phyloP scores from a whole-genome alignment of 2,888 invertebrate species.

The Drosophila atripex region DNA sequence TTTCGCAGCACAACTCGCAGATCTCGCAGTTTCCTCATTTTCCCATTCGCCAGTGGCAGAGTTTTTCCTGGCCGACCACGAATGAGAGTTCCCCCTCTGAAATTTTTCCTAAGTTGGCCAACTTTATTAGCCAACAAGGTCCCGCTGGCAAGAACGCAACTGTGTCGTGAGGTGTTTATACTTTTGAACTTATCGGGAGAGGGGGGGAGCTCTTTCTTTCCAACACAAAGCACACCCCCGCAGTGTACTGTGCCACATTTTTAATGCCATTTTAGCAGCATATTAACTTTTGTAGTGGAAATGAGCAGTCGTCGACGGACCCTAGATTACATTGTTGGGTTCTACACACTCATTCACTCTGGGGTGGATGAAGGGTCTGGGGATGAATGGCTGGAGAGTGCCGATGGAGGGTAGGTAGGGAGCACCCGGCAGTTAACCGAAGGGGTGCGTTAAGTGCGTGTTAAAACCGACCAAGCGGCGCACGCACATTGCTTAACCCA shows the following conservation, averaged over 20 bases:
- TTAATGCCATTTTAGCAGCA: constrained; percentile 79
- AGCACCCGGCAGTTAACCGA: background rate
- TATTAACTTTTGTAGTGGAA: constrained; percentile 77
- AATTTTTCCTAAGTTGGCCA: constrained; percentile 51
- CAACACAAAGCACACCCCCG: constrained; percentile 4
- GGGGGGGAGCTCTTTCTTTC: constrained; percentile 35
- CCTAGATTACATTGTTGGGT: constrained; percentile 64
- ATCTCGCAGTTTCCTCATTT: constrained; percentile 21
- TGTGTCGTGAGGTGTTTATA: constrained; percentile 73
- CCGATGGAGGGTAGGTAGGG: background rate
- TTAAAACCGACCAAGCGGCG: constrained; percentile 63
- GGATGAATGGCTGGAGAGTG: too few relatives aligned
- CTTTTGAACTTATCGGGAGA: constrained; percentile 65
- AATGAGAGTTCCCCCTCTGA: background rate
- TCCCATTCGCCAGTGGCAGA: constrained; percentile 51
- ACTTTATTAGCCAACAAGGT: constrained; percentile 62
- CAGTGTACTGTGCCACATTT: constrained; percentile 30
- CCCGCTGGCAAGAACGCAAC: constrained; percentile 56
- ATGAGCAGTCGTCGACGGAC: constrained; percentile 62
- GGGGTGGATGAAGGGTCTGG: background rate
- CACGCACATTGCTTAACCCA: constrained; percentile 64
- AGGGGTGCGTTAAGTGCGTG: constrained; percentile 68
- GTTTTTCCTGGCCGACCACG: constrained; percentile 27
- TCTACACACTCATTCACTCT: constrained; percentile 23
- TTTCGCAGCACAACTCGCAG: background rate